Evolutionary conservation across 2,888 invertebrate genomes (phyloP), one percentile per base, ranked within the genome.

Genomic region (Idaea aversata): DNA sequence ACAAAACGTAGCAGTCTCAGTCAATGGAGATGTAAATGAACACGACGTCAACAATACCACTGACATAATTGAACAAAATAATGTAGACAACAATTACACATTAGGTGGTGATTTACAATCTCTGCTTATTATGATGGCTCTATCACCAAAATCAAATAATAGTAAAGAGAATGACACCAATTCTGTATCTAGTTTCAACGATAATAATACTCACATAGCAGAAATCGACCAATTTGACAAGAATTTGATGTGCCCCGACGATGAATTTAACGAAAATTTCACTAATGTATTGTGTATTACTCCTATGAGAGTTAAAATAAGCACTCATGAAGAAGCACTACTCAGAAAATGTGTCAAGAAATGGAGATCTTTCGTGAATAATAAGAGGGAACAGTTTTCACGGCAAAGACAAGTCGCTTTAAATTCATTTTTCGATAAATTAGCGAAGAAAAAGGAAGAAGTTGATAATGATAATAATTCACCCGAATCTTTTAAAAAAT

Each of bases 401-500:
- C 76, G 83, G 70, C 78, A 87, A 70, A 83, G 91, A 66, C 82
- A 87, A 74, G 78, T 79, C 62, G 82, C 85, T 13, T 72, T 93
- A 10, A 83, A 87, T 67, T 83, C 72, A 34, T 93, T 93, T 78
- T 88, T 93, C 67, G 83, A 91, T 35, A 91, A 87, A 75, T 77
- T 93, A 58, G 78, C 83, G n/a, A 87, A 84, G 67, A 88, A 90
- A 74, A 88, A 84, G 67, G 88, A 90, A 74, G 88, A 88, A 70
- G 74, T 75, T 61, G 77, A 79, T 61, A 67, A 76, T 4, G 77
- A 78, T 63, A 75, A 79, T 60, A 75, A 79, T 60, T 65, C 72
- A 59, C 59, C 74, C 3, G 85, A 83, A 67, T 63, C 77, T 25
- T 71, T 76, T 61, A 80, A 82, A 63, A 89, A 86, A 75, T 79